Evolutionary conservation across 1,140 invertebrate species (phyloP).

Genomic region (Cydia splendana): DNA sequence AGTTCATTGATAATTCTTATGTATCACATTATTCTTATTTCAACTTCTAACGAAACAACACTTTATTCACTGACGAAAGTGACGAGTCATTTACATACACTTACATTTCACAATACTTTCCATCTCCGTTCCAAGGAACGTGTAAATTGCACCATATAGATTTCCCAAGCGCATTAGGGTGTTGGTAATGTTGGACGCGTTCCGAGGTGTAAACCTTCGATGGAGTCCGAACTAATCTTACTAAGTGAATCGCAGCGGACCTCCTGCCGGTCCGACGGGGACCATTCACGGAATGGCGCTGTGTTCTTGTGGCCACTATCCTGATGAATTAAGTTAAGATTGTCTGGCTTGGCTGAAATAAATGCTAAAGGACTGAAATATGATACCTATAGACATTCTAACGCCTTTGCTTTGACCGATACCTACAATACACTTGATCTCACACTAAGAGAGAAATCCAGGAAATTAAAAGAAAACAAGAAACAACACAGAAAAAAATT

Average conservation of each 20-base stretch:
- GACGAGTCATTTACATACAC: conserved; percentile 3
- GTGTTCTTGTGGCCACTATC: conserved; percentile 27
- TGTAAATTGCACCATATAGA: conserved; percentile 33
- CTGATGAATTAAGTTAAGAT: conserved; percentile 29
- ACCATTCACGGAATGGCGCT: conserved; percentile 25
- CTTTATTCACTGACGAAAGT: not conserved
- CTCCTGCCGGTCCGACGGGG: conserved; percentile 24
- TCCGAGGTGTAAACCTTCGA: conserved; percentile 54
- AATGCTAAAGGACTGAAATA: not conserved
- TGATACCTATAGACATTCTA: not conserved
- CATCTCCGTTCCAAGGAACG: conserved; percentile 20
- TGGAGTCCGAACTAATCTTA: conserved; percentile 51
- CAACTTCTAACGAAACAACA: not conserved
- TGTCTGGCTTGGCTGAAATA: not conserved
- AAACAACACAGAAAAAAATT: no score
- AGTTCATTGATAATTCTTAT: no score
- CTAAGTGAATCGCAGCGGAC: conserved; percentile 55
- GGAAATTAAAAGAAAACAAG: no score
- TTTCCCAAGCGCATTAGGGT: conserved; percentile 46
- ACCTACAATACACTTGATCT: not conserved
- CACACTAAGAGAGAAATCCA: no score
- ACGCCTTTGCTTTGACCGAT: not conserved
- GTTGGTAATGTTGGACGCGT: conserved; percentile 48
- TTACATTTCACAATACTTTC: conserved; percentile 28
- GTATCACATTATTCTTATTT: no score